Evolutionary conservation across 2,888 invertebrate species (phyloP).

Genomic region (Clivina fossor): DNA sequence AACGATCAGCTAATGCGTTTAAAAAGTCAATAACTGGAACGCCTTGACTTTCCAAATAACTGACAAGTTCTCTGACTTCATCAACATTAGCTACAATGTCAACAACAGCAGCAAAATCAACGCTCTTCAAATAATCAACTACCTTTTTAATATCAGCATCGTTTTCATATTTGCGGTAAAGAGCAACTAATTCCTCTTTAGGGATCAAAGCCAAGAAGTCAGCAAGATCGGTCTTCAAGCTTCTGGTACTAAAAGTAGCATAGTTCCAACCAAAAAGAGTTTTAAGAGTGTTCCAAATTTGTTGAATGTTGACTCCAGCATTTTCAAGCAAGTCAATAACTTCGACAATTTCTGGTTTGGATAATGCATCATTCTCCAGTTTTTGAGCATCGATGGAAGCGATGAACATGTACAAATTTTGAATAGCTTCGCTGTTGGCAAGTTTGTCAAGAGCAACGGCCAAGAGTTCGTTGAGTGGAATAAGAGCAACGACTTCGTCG

Average conservation of each 20-base stretch:
- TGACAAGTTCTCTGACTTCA: slow-evolving; percentile 37
- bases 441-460: slow-evolving; percentile 32
- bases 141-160: slow-evolving; percentile 42
- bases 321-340: too few relatives aligned
- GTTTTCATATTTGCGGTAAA: slow-evolving; percentile 40
- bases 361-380: too few relatives aligned
- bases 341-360: too few relatives aligned
- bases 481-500: slow-evolving; percentile 17
- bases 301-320: too few relatives aligned
- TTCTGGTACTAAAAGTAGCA: slow-evolving; percentile 2
- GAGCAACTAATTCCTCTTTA: slow-evolving; percentile 39
- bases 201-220: slow-evolving; percentile 42
- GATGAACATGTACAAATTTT: slow-evolving; percentile 29
- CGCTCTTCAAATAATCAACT: slow-evolving; percentile 42
- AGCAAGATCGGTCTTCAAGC: slow-evolving; percentile 37
- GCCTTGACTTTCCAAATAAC: background rate
- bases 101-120: slow-evolving; percentile 41
- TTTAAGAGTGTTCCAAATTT: too few relatives aligned
- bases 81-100: slow-evolving; percentile 33
- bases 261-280: too few relatives aligned
- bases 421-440: slow-evolving; percentile 35
- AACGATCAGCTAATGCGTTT: slow-evolving; percentile 7
- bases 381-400: slow-evolving; percentile 16
- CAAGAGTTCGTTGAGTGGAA: slow-evolving; percentile 35
- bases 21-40: slow-evolving; percentile 2